Percentiles rank a stretch among this genome's conserved stretches.
phyloP scores from a whole-genome alignment of 2,888 invertebrate genomes.

The Troilus luridus region DNA sequence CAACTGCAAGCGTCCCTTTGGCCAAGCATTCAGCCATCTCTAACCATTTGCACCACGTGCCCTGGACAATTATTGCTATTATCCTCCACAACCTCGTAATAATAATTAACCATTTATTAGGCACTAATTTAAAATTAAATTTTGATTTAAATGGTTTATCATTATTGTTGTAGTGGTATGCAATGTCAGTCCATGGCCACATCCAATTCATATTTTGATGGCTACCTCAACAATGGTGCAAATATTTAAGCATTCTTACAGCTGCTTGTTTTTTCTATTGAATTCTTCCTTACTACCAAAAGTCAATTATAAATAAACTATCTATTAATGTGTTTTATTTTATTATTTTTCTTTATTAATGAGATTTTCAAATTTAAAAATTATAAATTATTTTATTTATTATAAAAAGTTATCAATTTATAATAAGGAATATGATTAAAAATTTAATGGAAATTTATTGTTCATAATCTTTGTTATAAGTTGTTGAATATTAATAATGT shows the following conservation, averaged over 20 bases:
- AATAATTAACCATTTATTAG: neutral
- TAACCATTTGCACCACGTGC: slow-evolving; percentile 23
- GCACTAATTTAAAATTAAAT: neutral
- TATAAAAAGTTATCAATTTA: too few species aligned
- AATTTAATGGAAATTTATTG: too few species aligned
- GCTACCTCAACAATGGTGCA: slow-evolving; percentile 5
- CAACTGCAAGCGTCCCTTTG: slow-evolving; percentile 39
- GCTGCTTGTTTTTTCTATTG: too few species aligned
- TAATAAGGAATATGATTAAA: too few species aligned
- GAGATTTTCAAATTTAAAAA: too few species aligned
- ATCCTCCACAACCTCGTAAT: neutral
- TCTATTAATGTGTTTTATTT: too few species aligned
- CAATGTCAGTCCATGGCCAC: neutral
- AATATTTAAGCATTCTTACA: neutral
- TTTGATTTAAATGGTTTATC: neutral
- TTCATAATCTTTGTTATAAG: too few species aligned
- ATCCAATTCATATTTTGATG: neutral
- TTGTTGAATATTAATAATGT: too few species aligned
- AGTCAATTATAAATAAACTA: too few species aligned
- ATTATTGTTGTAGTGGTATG: neutral
- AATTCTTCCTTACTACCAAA: too few species aligned
- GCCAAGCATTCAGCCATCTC: neutral
- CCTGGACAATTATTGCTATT: neutral
- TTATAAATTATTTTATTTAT: too few species aligned
- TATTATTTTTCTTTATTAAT: too few species aligned